Percentiles rank a stretch among this genome's conserved stretches.
These are phyloP conservation scores for Rhamnusium bicolor DNA, from an alignment of 2,888 invertebrate species.

Conservation along the genomic window DNA sequence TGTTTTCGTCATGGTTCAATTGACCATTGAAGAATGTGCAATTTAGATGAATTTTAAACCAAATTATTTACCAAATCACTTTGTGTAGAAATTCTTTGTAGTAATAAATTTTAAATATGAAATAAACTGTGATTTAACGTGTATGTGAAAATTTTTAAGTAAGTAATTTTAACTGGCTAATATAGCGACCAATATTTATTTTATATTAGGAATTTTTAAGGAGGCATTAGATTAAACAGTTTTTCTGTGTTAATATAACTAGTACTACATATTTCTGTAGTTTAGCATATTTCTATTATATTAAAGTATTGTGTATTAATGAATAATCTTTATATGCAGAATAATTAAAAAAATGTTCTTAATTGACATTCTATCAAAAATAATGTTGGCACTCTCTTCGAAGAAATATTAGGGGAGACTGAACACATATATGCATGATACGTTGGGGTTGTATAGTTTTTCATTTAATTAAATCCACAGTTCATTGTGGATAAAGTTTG, in stretches of 20 bases:
- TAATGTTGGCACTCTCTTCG: too few species aligned
- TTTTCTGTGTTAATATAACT: slow-evolving; percentile 8
- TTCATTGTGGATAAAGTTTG: too few species aligned
- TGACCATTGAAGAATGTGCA: too few species aligned
- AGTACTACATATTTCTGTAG: not conserved
- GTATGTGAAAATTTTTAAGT: slow-evolving; percentile 15
- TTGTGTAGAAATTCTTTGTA: not conserved
- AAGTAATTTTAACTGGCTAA: not conserved
- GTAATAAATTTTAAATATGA: slow-evolving; percentile 2
- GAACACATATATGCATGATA: too few species aligned
- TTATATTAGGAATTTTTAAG: slow-evolving; percentile 6
- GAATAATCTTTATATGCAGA: not conserved
- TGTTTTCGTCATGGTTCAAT: too few species aligned
- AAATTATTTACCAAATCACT: too few species aligned
- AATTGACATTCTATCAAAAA: not conserved
- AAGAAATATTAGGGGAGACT: too few species aligned
- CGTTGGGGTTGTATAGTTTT: too few species aligned
- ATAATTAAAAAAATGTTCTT: not conserved
- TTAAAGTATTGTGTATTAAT: not conserved
- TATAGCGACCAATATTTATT: slow-evolving; percentile 18
- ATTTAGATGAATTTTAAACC: too few species aligned
- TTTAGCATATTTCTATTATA: not conserved
- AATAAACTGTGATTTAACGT: slow-evolving; percentile 23
- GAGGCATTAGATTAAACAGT: slow-evolving; percentile 1
- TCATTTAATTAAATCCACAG: too few species aligned